phyloP scores from a whole-genome alignment of 2,797 vertebrate species.

The Enteromius treurensis region DNA sequence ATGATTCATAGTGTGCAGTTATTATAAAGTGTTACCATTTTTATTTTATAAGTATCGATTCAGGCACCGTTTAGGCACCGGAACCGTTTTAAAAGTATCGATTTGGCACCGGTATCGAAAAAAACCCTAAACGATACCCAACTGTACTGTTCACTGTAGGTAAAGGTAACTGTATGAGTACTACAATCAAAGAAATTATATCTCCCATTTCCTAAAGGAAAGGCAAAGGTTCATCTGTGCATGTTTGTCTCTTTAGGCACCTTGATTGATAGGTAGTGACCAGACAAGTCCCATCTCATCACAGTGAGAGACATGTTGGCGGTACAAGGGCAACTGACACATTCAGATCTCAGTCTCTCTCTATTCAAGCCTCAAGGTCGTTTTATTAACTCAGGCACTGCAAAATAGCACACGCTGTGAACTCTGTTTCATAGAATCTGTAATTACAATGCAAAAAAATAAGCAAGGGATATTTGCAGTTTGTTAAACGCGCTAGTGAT shows the following conservation, averaged over 20 bases:
- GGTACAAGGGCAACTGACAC: slow-evolving; percentile 48
- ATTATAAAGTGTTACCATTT: no score
- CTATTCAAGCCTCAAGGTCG: slow-evolving; percentile 64
- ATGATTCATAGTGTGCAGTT: no score
- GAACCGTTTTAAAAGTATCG: no score
- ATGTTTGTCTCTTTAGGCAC: slow-evolving; percentile 14
- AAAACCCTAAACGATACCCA: no score
- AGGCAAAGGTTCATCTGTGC: neutral
- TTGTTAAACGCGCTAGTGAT: neutral
- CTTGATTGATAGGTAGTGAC: slow-evolving; percentile 35
- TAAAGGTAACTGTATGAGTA: neutral
- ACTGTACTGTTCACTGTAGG: neutral
- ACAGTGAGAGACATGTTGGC: slow-evolving; percentile 47
- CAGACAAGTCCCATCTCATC: slow-evolving; percentile 17
- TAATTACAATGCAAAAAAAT: neutral
- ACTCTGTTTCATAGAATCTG: slow-evolving; percentile 34
- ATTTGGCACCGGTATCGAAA: no score
- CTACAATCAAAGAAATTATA: neutral
- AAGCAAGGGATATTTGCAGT: neutral
- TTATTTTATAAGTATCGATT: no score
- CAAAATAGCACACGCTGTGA: neutral
- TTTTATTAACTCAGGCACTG: slow-evolving; percentile 51
- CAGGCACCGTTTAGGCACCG: no score
- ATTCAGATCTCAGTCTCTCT: slow-evolving; percentile 57
- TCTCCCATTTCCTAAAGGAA: neutral